Evolutionary conservation across 2,113 vertebrate genomes (phyloP).

Genomic region (Chionodraco myersi): DNA sequence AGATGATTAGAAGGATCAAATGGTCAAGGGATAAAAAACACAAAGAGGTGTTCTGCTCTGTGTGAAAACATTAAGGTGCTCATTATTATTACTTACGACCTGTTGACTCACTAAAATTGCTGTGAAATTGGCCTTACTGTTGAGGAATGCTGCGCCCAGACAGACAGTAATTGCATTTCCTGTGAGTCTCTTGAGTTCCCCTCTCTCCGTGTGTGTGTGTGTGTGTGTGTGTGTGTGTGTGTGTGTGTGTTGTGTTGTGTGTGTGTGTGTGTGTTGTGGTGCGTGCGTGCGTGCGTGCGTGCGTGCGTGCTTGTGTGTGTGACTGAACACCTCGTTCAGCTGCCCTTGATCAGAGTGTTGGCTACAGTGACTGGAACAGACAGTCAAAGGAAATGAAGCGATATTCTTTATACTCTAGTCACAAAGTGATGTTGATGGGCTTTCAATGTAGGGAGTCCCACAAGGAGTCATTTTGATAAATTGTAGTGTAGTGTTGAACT

Average conservation of each 20-base stretch:
- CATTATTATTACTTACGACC: slow-evolving; percentile 80
- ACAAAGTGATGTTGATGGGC: no score
- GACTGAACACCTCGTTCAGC: slow-evolving; percentile 24
- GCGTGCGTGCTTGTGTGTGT: no score
- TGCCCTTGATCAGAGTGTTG: slow-evolving; percentile 11
- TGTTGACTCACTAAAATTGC: slow-evolving; percentile 79
- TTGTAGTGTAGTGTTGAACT: no score
- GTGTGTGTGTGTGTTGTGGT: no score
- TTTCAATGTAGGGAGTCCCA: no score
- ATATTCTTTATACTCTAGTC: slow-evolving; percentile 8
- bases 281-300: no score
- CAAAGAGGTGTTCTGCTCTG: slow-evolving; percentile 60
- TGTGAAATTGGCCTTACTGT: slow-evolving; percentile 78
- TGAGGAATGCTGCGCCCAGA: slow-evolving; percentile 67
- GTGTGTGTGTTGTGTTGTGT: no score
- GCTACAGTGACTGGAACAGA: slow-evolving; percentile 13
- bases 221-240: slow-evolving; percentile 10
- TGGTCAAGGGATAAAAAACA: slow-evolving; percentile 75
- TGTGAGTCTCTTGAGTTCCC: slow-evolving; percentile 69
- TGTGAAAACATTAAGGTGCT: slow-evolving; percentile 77
- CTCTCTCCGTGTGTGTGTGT: neutral
- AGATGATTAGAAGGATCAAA: slow-evolving; percentile 78
- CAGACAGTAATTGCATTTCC: slow-evolving; percentile 83
- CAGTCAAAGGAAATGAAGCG: slow-evolving; percentile 32
- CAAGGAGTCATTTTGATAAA: no score